Base-by-base conservation (phyloP, 2,797 vertebrate genomes). In the Cichlasoma orientale region DNA sequence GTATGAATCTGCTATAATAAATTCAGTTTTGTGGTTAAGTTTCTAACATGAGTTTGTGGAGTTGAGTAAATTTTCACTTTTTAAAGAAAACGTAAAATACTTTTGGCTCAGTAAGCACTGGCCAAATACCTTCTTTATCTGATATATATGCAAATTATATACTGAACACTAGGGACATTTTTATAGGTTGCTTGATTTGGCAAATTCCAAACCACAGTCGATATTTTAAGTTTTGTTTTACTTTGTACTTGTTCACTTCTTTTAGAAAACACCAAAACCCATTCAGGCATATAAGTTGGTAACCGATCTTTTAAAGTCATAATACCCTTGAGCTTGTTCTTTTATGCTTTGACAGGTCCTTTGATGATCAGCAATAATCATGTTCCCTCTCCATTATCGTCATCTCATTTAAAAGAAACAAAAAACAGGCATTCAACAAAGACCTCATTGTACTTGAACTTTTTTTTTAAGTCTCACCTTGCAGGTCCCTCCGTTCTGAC, bases 401-500 rank as follows among this genome's bases (percentile, higher is more conserved):
- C 44, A 52, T 29, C 23, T 4, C 41, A n/a, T 27, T 47, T 23
- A 47, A 27, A 47, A n/a, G 21, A 29, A 1, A 19, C 41, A 47
- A 36, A 7, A n/a, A 13, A 5, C 18, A 11, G 6, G 5, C 23
- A 36, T 10, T 25, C 3, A 76, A 81, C 73, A 81, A 73, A 82
- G 80, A 27, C 3, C 18, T 50, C 50, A 16, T 44, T 77, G 80
- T 78, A 21, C 38, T 14, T 73, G 4, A 66, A 56, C 66, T 52
- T 3, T 47, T 13, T 14, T 50, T 50, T 18, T 13, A 16, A 55
- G 11, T 33, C 92, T 95, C 87, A 99, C 98, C 97, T 97, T 97
- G 90, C 98, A 99, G 58, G 95, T 96, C 3, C 96, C 97, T 68
- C 97, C 97, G 1, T 99, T 96, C 88, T 97, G 96, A 92, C 98